Evolutionary conservation across 2,797 vertebrate genomes (phyloP).

Genomic region (Chiroxiphia lanceolata): DNA sequence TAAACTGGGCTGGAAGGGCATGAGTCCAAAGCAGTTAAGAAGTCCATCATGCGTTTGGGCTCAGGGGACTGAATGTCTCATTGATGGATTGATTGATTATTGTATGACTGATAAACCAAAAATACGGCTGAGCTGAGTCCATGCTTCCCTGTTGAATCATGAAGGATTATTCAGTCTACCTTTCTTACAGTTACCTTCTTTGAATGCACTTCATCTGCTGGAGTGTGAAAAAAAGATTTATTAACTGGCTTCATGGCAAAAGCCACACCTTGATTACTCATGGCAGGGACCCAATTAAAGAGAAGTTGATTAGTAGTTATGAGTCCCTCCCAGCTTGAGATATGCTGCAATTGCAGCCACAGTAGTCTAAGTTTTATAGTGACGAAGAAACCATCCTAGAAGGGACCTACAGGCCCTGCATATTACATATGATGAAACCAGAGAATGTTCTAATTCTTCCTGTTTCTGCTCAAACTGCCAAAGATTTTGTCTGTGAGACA

Average conservation of each 20-base stretch:
- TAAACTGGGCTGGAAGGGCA: not conserved
- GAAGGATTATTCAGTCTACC: not conserved
- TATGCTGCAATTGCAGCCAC: not conserved
- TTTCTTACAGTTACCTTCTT: not conserved
- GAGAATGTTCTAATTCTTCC: not conserved
- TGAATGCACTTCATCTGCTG: not conserved
- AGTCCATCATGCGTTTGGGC: not conserved
- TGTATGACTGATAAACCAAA: not conserved
- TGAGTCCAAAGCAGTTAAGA: not conserved
- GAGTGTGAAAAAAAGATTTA: not conserved
- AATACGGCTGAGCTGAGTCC: not conserved
- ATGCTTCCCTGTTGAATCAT: not conserved
- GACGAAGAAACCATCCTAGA: not conserved
- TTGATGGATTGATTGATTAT: not conserved
- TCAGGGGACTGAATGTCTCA: not conserved
- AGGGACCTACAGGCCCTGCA: not conserved
- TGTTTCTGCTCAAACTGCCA: not conserved
- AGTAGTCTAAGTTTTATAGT: not conserved
- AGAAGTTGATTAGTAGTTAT: not conserved
- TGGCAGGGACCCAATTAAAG: not conserved
- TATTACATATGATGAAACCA: not conserved
- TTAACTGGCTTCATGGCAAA: not conserved
- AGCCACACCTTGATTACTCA: not conserved
- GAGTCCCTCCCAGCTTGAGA: not conserved
- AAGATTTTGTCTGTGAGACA: not conserved